Evolutionary conservation across 2,888 invertebrate genomes (phyloP), one percentile per base, ranked within the genome.

Genomic region (Seladonia tumulorum): DNA sequence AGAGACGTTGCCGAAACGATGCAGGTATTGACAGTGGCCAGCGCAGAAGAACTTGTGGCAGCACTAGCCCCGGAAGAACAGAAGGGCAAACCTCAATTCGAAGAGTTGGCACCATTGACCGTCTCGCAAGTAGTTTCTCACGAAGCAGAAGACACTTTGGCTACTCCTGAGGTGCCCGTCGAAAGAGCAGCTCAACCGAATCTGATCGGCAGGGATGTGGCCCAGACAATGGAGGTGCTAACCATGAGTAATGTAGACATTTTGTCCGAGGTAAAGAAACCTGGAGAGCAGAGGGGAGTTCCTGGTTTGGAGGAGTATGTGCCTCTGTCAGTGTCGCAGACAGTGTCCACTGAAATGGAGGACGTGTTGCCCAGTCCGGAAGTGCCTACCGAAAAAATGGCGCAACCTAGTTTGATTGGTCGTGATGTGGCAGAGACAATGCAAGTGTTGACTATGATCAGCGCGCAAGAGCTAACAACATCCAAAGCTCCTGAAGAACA

Each of bases 171-270:
- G 85, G 89, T 88, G 53, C 95, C 95, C 5, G 89, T 82, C 18
- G 89, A 91, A 57, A 92, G 89, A 79, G 90, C 79, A 63, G 95
- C 95, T 25, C 84, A 93, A 49, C 81, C 93, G 7, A 93, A 91
- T 81, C 82, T 95, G 60, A 88, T 86, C 53, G 93, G 93, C 12
- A 91, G 93, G 81, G 94, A 95, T 86, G 93, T 95, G 29, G 95
- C 95, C n/a, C 89, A 95, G 87, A 94, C 92, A n/a, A 92, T 90
- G n/a, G 95, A 95, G 90, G 88, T 94, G 18, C 79, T 93, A 63
- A 91, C 94, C 10, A 87, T 93, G 82, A 80, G 90, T 14, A 93
- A 88, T 70, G 88, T 93, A 22, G 92, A 90, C 73, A 91, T 93
- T 10, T 83, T 94, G 2, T 39, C 85, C 1, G 88, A 92, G 73